A percentile compares a stretch with the other conserved stretches of the same genome.
These are phyloP conservation scores for Microdon myrmicae DNA, from an alignment of 2,888 invertebrate species.

Conservation along the genomic window DNA sequence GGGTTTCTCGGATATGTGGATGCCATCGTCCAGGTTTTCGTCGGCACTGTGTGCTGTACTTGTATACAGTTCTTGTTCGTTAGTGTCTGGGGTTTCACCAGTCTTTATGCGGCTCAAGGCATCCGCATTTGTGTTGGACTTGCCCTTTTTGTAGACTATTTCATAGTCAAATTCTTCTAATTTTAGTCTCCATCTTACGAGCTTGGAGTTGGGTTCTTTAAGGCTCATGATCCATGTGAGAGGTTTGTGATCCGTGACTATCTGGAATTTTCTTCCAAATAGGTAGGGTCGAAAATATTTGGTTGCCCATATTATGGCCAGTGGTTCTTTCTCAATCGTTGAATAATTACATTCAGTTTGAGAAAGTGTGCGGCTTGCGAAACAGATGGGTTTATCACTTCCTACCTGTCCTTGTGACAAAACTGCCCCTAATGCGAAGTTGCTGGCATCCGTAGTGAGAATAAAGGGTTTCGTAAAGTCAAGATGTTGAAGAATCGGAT, in stretches of 20 bases:
- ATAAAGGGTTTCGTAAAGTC: conserved; percentile 28
- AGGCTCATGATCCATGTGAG: conserved; percentile 60
- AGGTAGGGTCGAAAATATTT: conserved; percentile 61
- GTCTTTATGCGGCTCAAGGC: conserved; percentile 18
- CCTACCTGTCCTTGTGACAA: conserved; percentile 25
- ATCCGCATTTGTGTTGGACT: conserved; percentile 32
- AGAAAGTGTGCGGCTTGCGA: conserved; percentile 54
- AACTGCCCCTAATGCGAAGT: conserved; percentile 31
- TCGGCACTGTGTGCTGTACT: conserved; percentile 28
- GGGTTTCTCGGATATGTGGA: conserved; percentile 51
- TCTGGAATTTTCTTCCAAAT: conserved; percentile 59
- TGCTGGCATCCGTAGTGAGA: conserved; percentile 41
- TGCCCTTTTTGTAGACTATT: conserved; percentile 47
- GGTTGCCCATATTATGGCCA: conserved; percentile 58
- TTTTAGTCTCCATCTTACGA: conserved; percentile 60
- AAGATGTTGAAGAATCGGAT: conserved; percentile 27
- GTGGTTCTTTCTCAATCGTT: conserved; percentile 59
- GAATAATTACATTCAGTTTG: conserved; percentile 54
- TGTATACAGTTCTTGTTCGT: conserved; percentile 6
- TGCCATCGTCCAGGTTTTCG: conserved; percentile 40
- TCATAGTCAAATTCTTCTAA: conserved; percentile 56
- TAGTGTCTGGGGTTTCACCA: conserved; percentile 1
- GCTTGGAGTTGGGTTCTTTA: conserved; percentile 61
- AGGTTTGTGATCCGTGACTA: conserved; percentile 63
- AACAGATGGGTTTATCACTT: conserved; percentile 53